Evolutionary conservation across 1,140 invertebrate genomes (phyloP).

Genomic region (Drosophila ogumai): DNA sequence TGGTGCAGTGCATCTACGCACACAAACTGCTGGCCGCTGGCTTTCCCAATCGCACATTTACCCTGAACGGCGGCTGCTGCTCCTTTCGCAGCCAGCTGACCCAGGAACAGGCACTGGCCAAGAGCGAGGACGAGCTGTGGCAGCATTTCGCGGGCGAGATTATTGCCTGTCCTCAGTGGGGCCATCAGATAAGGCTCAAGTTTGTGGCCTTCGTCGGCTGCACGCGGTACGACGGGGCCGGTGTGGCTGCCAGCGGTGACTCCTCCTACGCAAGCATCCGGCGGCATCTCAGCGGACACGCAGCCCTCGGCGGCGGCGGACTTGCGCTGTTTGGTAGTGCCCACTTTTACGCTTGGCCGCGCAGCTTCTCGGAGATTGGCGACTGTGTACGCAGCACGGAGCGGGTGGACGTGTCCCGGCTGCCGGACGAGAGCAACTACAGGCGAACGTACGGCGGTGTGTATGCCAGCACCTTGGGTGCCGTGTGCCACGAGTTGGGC

Average conservation of each 20-base stretch:
- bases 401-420: constrained; percentile 88
- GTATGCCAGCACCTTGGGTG: constrained; percentile 95
- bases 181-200: constrained; percentile 88
- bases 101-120: constrained; percentile 89
- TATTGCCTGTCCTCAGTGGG: constrained; percentile 88
- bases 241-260: constrained; percentile 86
- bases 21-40: constrained; percentile 94
- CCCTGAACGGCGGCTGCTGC: constrained; percentile 88
- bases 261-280: constrained; percentile 91
- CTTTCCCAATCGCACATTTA: constrained; percentile 92
- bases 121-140: constrained; percentile 94
- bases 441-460: constrained; percentile 94
- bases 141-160: constrained; percentile 92
- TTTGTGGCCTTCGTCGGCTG: constrained; percentile 96
- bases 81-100: constrained; percentile 90
- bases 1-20: constrained; percentile 94
- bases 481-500: constrained; percentile 97
- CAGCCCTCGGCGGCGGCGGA: constrained; percentile 95
- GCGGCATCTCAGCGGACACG: constrained; percentile 91
- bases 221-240: constrained; percentile 90
- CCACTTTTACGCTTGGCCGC: constrained; percentile 96
- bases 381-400: constrained; percentile 86
- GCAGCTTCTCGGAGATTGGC: constrained; percentile 89
- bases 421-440: constrained; percentile 96
- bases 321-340: constrained; percentile 95